These are phyloP conservation scores for Notarius quadriscutis DNA, from an alignment of 2,113 vertebrate species.

Conservation along the genomic window DNA sequence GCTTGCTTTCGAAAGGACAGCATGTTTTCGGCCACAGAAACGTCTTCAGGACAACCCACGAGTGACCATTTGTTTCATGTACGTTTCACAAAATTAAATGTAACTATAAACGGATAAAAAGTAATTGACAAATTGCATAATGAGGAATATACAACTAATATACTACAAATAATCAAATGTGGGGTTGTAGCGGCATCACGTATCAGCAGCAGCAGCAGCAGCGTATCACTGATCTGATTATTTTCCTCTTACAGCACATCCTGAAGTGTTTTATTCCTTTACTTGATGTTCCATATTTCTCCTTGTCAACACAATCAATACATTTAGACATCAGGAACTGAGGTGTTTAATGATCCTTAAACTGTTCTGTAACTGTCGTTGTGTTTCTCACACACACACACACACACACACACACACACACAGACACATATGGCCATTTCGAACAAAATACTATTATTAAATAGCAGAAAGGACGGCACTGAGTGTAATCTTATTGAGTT, in stretches of 20 bases:
- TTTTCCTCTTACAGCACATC: background rate
- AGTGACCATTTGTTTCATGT: background rate
- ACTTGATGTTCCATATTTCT: background rate
- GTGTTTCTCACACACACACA: constrained; percentile 44
- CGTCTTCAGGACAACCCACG: background rate
- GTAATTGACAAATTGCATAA: background rate
- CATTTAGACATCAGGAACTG: background rate
- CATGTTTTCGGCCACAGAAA: background rate
- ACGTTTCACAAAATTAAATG: background rate
- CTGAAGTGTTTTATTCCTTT: background rate
- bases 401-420: background rate
- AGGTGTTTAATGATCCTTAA: constrained; percentile 3
- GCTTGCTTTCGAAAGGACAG: background rate
- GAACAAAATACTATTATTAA: constrained; percentile 39
- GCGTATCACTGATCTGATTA: too few relatives aligned
- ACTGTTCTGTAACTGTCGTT: constrained; percentile 20
- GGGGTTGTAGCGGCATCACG: background rate
- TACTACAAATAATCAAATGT: background rate
- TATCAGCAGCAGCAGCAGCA: too few relatives aligned
- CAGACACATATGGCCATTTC: constrained; percentile 55
- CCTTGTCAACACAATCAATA: background rate
- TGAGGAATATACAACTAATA: background rate
- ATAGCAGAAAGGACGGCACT: constrained; percentile 38
- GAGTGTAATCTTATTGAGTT: constrained; percentile 63
- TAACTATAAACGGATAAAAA: background rate